These are phyloP conservation scores for Sialis lutaria DNA, from an alignment of 2,888 invertebrate species.

Conservation along the genomic window DNA sequence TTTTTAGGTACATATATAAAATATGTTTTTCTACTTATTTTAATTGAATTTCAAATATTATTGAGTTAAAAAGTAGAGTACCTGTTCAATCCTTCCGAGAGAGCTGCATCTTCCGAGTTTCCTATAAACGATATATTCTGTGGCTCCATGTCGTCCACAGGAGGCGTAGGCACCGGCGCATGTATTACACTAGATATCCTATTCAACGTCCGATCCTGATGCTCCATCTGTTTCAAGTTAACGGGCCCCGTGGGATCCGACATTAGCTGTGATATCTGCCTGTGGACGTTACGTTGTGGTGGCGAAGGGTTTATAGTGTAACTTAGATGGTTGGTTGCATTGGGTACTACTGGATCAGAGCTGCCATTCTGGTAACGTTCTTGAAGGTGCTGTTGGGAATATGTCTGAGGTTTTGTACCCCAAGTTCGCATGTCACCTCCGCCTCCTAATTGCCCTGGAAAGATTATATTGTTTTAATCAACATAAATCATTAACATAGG, in stretches of 20 bases:
- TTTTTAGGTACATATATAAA: too few species aligned
- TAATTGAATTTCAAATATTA: too few species aligned
- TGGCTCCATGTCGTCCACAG: constrained; percentile 78
- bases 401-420: constrained; percentile 11
- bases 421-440: constrained; percentile 18
- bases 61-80: too few species aligned
- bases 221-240: constrained; percentile 31
- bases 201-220: constrained; percentile 6
- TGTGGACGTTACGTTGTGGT: constrained; percentile 41
- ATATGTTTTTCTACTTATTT: too few species aligned
- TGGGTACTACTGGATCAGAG: constrained; percentile 25
- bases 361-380: constrained; percentile 44
- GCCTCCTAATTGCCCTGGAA: neutral
- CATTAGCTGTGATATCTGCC: constrained; percentile 33
- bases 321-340: constrained; percentile 33
- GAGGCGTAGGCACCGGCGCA: constrained; percentile 44
- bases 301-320: constrained; percentile 46
- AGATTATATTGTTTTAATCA: neutral
- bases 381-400: constrained; percentile 5
- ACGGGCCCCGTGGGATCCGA: constrained; percentile 23
- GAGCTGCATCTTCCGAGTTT: constrained; percentile 33
- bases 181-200: constrained; percentile 6
- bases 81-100: constrained; percentile 9
- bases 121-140: constrained; percentile 88
- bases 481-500: neutral